Conservation (phyloP, 2,113 vertebrate genomes). For the Pachypanchax playfairii region DNA sequence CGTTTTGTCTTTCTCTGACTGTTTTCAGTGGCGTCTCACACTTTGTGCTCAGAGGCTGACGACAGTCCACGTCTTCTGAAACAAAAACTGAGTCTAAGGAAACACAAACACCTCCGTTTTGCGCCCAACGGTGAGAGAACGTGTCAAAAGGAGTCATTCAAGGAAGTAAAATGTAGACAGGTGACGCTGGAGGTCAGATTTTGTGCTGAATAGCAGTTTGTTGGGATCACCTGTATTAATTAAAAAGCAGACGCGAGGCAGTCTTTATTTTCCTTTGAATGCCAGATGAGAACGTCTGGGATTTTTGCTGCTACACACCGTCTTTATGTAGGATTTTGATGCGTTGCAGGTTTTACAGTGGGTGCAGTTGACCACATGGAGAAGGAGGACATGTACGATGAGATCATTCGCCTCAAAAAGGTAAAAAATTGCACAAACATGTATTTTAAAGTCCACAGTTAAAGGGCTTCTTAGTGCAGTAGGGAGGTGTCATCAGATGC, state of each 20-base stretch:
- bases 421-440: slow-evolving; percentile 62
- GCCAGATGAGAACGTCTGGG: too few relatives aligned
- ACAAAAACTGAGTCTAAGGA: slow-evolving; percentile 83
- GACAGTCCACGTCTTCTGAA: slow-evolving; percentile 80
- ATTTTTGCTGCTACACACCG: neutral
- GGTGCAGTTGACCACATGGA: slow-evolving; percentile 83
- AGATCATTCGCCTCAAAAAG: slow-evolving; percentile 94
- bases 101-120: slow-evolving; percentile 78
- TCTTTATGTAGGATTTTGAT: neutral
- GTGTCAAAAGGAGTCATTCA: neutral
- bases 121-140: slow-evolving; percentile 74
- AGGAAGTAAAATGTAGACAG: neutral
- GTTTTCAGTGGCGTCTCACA: slow-evolving; percentile 62
- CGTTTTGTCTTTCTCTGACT: neutral
- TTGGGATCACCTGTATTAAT: neutral
- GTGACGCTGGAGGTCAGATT: neutral
- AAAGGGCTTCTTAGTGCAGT: neutral
- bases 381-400: slow-evolving; percentile 94
- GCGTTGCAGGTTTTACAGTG: slow-evolving; percentile 50
- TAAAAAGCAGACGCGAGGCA: neutral
- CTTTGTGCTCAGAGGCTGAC: slow-evolving; percentile 70
- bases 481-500: neutral
- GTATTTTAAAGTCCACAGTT: too few relatives aligned
- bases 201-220: neutral
- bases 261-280: neutral